A percentile compares a stretch with the other conserved stretches of the same genome.
Evolutionary conservation across 2,888 invertebrate species (phyloP).

Genomic region (Danaus chrysippus): DNA sequence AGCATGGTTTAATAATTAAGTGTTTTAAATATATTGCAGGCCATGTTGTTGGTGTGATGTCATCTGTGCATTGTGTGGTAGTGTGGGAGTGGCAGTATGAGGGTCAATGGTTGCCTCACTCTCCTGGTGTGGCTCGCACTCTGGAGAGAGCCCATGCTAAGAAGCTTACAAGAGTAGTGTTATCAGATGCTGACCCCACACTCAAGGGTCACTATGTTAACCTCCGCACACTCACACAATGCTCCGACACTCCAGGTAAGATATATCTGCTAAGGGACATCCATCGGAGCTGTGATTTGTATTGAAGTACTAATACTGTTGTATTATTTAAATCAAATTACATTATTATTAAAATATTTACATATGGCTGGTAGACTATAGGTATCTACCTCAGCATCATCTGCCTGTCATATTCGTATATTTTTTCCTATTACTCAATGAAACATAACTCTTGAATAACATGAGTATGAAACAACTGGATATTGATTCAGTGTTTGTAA

Average conservation of each 20-base stretch:
- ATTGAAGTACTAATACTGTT: too few species aligned
- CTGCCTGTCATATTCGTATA: too few species aligned
- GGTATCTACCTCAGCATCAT: too few species aligned
- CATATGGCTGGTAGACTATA: too few species aligned
- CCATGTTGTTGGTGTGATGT: slow-evolving; percentile 54
- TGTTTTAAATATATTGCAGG: slow-evolving; percentile 14
- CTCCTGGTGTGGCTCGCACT: slow-evolving; percentile 90
- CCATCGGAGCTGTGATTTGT: too few species aligned
- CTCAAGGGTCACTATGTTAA: slow-evolving; percentile 89
- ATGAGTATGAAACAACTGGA: too few species aligned
- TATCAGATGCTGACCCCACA: slow-evolving; percentile 92
- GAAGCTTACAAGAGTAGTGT: slow-evolving; percentile 88
- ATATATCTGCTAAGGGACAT: background rate
- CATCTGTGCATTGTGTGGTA: slow-evolving; percentile 84
- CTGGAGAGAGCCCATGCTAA: slow-evolving; percentile 91
- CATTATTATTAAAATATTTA: too few species aligned
- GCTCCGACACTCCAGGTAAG: slow-evolving; percentile 77
- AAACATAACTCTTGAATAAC: too few species aligned
- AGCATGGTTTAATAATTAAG: background rate
- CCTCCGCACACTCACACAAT: slow-evolving; percentile 85
- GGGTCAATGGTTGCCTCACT: slow-evolving; percentile 90
- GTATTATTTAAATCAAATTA: too few species aligned
- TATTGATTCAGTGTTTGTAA: too few species aligned
- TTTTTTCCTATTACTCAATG: too few species aligned
- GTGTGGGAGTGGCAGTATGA: slow-evolving; percentile 89